These are phyloP conservation scores for Graptemys geographica DNA, from an alignment of 2,797 vertebrate genomes.

Conservation along the genomic window DNA sequence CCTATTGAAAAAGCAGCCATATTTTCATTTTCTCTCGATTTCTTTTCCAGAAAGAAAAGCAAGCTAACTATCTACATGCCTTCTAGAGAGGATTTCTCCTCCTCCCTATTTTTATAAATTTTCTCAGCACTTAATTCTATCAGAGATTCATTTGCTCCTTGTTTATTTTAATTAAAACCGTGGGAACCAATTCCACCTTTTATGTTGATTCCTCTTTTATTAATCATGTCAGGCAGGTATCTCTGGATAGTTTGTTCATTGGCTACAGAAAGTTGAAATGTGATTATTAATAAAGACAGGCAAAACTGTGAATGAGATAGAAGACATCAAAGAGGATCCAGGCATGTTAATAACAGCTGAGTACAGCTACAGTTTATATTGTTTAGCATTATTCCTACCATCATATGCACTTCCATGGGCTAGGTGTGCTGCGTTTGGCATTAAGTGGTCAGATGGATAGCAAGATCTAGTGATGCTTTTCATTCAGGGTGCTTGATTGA, in stretches of 20 bases:
- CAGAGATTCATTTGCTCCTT: constrained; percentile 7
- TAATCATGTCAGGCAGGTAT: neutral
- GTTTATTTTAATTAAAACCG: constrained; percentile 33
- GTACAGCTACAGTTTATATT: neutral
- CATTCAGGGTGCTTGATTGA: neutral
- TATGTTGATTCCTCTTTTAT: neutral
- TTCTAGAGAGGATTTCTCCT: neutral
- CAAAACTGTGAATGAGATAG: neutral
- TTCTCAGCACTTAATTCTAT: constrained; percentile 33
- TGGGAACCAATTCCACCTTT: neutral
- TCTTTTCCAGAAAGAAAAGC: constrained; percentile 2
- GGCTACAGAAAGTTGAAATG: neutral
- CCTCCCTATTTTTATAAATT: constrained; percentile 36
- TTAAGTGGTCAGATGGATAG: neutral
- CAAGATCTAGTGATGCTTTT: neutral
- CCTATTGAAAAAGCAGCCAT: neutral
- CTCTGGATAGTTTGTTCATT: neutral
- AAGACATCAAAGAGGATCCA: neutral
- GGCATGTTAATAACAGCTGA: neutral
- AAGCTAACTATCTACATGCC: neutral
- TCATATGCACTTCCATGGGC: neutral
- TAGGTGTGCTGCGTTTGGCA: neutral
- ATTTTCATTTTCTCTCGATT: neutral
- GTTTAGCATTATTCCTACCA: neutral
- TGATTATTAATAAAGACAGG: neutral